A percentile compares a stretch with the other conserved stretches of the same genome.
Evolutionary conservation across 2,113 vertebrate genomes (phyloP).

Genomic region (Catharus fuscescens): DNA sequence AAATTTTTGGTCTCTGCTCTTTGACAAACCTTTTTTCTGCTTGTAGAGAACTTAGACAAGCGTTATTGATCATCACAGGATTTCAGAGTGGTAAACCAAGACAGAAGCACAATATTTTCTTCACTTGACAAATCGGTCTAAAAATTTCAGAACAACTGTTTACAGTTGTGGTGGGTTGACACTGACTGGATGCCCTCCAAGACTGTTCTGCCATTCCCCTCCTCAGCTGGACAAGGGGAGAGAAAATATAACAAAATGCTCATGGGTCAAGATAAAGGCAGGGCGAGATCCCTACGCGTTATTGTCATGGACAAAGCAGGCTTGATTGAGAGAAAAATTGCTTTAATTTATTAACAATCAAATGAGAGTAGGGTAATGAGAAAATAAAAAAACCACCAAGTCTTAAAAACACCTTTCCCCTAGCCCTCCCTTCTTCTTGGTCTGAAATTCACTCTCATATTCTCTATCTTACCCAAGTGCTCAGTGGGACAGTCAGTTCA

Average conservation of each 20-base stretch:
- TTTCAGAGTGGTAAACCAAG: background rate
- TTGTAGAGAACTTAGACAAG: background rate
- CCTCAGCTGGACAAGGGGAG: background rate
- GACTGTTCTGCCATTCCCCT: background rate
- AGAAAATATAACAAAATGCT: background rate
- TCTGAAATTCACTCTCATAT: background rate
- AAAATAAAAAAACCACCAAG: background rate
- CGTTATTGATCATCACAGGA: background rate
- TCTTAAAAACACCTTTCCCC: background rate
- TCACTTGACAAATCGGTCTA: background rate
- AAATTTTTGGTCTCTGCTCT: background rate
- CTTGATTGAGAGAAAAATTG: background rate
- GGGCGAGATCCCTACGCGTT: background rate
- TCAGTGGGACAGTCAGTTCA: background rate
- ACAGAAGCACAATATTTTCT: background rate
- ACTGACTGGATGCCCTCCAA: background rate
- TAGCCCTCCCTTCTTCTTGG: background rate
- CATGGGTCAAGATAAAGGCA: background rate
- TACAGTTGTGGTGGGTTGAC: background rate
- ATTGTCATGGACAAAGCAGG: background rate
- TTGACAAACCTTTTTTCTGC: background rate
- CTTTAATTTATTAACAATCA: background rate
- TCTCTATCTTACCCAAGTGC: background rate
- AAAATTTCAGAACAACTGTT: background rate
- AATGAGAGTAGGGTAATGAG: background rate